Base-by-base conservation (phyloP, 2,888 invertebrate genomes). In the Troglohyphantes excavatus region DNA sequence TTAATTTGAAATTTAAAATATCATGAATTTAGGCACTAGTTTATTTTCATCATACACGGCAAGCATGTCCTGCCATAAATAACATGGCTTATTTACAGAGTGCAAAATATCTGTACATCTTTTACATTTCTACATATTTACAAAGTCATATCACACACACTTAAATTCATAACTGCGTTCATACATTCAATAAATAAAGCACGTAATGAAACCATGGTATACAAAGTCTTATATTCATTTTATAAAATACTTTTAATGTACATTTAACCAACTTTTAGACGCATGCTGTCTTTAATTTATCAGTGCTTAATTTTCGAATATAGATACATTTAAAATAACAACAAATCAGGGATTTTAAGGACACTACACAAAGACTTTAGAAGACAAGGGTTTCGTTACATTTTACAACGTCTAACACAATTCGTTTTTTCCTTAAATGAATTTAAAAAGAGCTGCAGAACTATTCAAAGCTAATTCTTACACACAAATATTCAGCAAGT, bases 81-180 rank as follows among this genome's bases (percentile, higher is more conserved):
- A 76, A 85, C 79, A 86, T 79, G 86, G 79, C 86, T 79, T 86
- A 86, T 86, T 70, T 86, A 86, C 86, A 86, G 13, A 78, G 86
- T 79, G 86, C 72, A 79, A 63, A 29, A 72, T 46, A 19, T 85
- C 76, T 85, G 76, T 86, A 86, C 86, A 86, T 63, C 72, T 86
- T 79, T 78, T 83, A 83, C 83, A 83, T 72, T 83, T 84, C 43
- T 76, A 78, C 72, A 86, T 79, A 86, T 86, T 72, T 86, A 79
- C 79, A 86, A 21, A 67, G 39, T 70, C 68, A 33, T 86, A 86
- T 86, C 86, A 86, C 86, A 84, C 73, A 86, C 39, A 76, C 85
- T 61, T 46, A 84, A 29, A 21, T 76, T 78, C 68, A 86, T 27
- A 83, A 86, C 85, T 78, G 39, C 39, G 29, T 76, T 78, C 78